Percentiles rank a stretch among this genome's conserved stretches.
These are phyloP conservation scores for Panagrolaimus sp. DNA, from an alignment of 1,140 invertebrate species.

Conservation along the genomic window DNA sequence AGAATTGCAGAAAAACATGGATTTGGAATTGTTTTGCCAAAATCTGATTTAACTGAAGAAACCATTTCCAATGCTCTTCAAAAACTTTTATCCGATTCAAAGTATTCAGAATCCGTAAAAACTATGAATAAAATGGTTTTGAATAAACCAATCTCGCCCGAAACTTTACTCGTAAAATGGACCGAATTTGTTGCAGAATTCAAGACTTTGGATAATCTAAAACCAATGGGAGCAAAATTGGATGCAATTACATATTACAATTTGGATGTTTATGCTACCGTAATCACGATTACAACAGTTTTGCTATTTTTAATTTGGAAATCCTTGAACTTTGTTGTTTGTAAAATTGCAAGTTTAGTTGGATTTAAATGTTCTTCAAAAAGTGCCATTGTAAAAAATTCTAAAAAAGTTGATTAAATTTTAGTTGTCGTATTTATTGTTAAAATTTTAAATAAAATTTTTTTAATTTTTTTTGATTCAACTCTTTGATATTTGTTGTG, in stretches of 20 bases:
- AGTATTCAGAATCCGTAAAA: neutral
- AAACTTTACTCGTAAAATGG: slow-evolving; percentile 32
- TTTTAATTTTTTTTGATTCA: too few relatives aligned
- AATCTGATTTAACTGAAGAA: slow-evolving; percentile 8
- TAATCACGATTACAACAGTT: too few relatives aligned
- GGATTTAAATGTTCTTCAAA: too few relatives aligned
- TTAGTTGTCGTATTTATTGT: too few relatives aligned
- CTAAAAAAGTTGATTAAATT: too few relatives aligned
- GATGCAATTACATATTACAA: slow-evolving; percentile 36
- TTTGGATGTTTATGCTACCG: slow-evolving; percentile 32
- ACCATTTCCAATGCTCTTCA: neutral
- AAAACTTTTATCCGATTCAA: neutral
- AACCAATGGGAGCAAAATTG: slow-evolving; percentile 27
- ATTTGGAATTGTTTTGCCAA: slow-evolving; percentile 25
- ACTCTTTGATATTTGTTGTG: too few relatives aligned
- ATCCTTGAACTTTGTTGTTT: too few relatives aligned
- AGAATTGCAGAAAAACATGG: slow-evolving; percentile 13
- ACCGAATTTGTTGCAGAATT: slow-evolving; percentile 40
- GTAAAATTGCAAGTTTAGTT: too few relatives aligned
- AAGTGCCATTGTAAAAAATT: too few relatives aligned
- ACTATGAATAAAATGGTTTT: slow-evolving; percentile 28
- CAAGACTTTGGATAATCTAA: slow-evolving; percentile 34
- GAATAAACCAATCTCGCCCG: slow-evolving; percentile 30
- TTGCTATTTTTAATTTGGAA: too few relatives aligned
- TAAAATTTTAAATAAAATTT: too few relatives aligned